Evolutionary conservation across 2,888 invertebrate species (phyloP).

Genomic region (Chrysopilus asiliformis): DNA sequence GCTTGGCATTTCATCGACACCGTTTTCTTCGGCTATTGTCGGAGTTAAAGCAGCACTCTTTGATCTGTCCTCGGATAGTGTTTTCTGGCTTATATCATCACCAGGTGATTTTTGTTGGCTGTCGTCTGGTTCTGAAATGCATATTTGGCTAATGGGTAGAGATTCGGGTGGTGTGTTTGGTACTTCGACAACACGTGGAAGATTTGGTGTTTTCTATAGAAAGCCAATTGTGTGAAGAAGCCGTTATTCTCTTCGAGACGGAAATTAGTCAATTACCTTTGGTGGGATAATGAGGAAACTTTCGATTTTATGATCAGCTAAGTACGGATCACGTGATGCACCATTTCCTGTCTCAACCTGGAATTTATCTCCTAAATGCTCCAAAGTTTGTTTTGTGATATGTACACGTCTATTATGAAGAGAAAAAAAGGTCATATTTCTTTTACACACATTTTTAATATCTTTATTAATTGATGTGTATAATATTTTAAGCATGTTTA

Average conservation of each 20-base stretch:
- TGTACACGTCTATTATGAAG: slow-evolving; percentile 82
- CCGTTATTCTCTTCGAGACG: slow-evolving; percentile 1
- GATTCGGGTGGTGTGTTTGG: slow-evolving; percentile 11
- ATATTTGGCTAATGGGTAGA: slow-evolving; percentile 11
- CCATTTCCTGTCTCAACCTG: slow-evolving; percentile 80
- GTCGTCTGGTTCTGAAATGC: slow-evolving; percentile 11
- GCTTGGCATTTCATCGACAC: slow-evolving; percentile 10
- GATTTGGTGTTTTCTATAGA: slow-evolving; percentile 12
- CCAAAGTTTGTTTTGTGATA: slow-evolving; percentile 71
- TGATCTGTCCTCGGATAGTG: slow-evolving; percentile 10
- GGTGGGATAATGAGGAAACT: slow-evolving; percentile 77
- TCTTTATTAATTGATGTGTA: no score
- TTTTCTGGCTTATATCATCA: slow-evolving; percentile 9
- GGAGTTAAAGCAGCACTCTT: slow-evolving; percentile 17
- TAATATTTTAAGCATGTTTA: no score
- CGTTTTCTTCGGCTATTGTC: slow-evolving; percentile 19
- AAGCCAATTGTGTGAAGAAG: slow-evolving; percentile 1
- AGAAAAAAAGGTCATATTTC: no score
- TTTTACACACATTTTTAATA: no score
- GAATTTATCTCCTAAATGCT: slow-evolving; percentile 67
- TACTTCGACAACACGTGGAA: slow-evolving; percentile 16
- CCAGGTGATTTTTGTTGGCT: slow-evolving; percentile 12
- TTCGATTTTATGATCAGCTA: slow-evolving; percentile 80
- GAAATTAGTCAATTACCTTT: slow-evolving; percentile 47
- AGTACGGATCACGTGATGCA: slow-evolving; percentile 62